Base-by-base conservation (phyloP, 2,797 vertebrate species). In the Halcyon badia region DNA sequence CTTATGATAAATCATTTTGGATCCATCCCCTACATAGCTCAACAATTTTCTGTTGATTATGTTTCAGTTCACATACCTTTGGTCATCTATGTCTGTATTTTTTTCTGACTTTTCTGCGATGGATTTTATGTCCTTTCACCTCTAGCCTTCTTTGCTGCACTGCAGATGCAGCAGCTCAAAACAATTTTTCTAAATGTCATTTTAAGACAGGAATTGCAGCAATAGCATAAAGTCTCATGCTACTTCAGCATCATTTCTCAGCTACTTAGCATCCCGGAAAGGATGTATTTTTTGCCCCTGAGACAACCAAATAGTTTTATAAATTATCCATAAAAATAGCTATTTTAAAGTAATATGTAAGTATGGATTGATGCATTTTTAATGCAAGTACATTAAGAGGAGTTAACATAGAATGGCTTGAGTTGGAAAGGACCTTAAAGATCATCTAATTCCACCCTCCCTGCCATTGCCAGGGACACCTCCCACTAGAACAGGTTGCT, bases 111-210 rank as follows among this genome's bases (percentile, higher is more conserved):
- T 80, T 71, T 71, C 71, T 69, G 14, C 9, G 33, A 87, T 1
- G 41, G n/a, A 78, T 85, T 80, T 87, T 51, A 48, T 66, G 28
- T 73, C 56, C 88, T 90, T 90, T 93, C 70, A 95, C 66, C 72
- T 90, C 68, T 61, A 89, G 39, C 49, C 39, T 94, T 88, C 83
- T 46, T 94, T 94, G 71, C 93, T 97, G 94, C 92, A 96, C 58
- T 94, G 85, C 93, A 96, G 94, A 94, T 86, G 89, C 35, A 82
- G 89, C 68, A 93, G 76, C 79, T 91, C 85, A 86, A 92, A 95
- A 92, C 48, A 90, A 82, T 87, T 88, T 54, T 90, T 91, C 71
- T 88, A 80, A 58, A 78, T 78, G 81, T 85, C 80, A 91, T 93
- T 92, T 95, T 76, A 95, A 90, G 87, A 89, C 83, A 89, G 41